Conservation (phyloP, 2,113 vertebrate genomes). For the Clarias macrocephalus region DNA sequence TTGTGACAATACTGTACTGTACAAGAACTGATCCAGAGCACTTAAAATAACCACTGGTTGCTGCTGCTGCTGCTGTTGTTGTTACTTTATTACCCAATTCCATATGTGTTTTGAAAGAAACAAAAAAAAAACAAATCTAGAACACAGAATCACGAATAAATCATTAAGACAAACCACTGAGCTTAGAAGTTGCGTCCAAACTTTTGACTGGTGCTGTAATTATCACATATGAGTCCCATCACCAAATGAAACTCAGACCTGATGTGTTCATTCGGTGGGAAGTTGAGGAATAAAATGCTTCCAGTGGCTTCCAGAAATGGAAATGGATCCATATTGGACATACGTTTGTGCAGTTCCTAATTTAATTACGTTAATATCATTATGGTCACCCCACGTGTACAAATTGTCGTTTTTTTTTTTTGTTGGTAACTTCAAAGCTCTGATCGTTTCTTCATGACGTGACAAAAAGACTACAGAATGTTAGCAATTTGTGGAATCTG, state of each 20-base stretch:
- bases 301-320: neutral
- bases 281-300: neutral
- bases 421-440: neutral
- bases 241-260: neutral
- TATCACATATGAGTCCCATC: neutral
- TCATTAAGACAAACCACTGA: no score
- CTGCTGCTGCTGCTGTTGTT: no score
- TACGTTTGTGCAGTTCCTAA: neutral
- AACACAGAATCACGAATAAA: no score
- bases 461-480: neutral
- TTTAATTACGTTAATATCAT: neutral
- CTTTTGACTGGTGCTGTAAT: no score
- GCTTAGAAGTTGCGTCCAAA: no score
- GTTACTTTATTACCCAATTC: no score
- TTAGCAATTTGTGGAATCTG: conserved; percentile 10
- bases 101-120: no score
- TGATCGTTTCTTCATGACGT: neutral
- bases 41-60: no score
- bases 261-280: neutral
- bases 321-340: neutral
- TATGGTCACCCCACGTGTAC: neutral
- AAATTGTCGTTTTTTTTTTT: no score
- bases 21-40: no score
- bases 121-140: no score
- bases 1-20: no score